A percentile compares a stretch with the other conserved stretches of the same genome.
Conservation (phyloP, 2,113 vertebrate species). For the Coturnix japonica region DNA sequence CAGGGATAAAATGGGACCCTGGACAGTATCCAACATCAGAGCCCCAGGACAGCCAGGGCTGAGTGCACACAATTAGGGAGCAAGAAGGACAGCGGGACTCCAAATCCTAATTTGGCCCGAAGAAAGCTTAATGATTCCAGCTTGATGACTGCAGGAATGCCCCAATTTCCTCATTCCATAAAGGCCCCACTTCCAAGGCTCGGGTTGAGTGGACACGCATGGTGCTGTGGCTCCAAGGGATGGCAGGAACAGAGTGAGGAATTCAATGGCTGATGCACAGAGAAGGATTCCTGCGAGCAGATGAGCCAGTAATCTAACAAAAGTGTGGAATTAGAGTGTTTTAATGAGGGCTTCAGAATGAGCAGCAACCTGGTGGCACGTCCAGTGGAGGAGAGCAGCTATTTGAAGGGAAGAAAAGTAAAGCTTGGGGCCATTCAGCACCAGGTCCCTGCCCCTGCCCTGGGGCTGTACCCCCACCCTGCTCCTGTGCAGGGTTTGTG, state of each 20-base stretch:
- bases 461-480: accelerated
- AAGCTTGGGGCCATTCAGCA: background rate
- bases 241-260: background rate
- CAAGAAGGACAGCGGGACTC: background rate
- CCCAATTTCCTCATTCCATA: background rate
- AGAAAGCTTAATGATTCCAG: conserved; percentile 34
- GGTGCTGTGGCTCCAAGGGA: background rate
- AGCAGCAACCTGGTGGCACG: background rate
- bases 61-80: background rate
- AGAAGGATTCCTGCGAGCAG: background rate
- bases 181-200: background rate
- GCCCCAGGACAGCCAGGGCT: background rate
- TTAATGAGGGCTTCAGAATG: conserved; percentile 32
- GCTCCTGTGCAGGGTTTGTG: background rate
- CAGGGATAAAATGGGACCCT: background rate
- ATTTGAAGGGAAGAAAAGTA: background rate
- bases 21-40: background rate
- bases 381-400: background rate
- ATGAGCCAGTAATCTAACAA: background rate
- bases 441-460: background rate
- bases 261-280: background rate
- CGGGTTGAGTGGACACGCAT: background rate
- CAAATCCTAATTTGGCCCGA: conserved; percentile 24
- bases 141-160: background rate
- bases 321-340: background rate